Conservation (phyloP, 2,888 invertebrate species). For the Artemia sinica region DNA sequence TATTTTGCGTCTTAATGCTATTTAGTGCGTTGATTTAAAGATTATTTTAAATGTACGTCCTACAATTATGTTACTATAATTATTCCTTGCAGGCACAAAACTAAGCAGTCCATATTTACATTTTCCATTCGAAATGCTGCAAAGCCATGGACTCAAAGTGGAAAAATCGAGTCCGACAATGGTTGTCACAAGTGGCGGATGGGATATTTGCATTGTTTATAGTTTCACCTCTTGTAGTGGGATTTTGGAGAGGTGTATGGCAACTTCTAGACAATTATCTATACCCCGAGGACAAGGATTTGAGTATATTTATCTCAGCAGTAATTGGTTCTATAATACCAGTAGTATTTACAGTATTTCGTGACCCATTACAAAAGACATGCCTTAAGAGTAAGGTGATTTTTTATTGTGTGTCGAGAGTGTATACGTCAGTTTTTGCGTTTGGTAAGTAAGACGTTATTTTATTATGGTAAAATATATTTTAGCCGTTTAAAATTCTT, state of each 20-base stretch:
- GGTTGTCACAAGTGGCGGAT: conserved; percentile 34
- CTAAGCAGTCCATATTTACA: too few species aligned
- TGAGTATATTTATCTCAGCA: conserved; percentile 25
- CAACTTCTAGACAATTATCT: conserved; percentile 44
- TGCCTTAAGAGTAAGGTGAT: conserved; percentile 18
- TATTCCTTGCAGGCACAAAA: too few species aligned
- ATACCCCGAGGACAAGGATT: conserved; percentile 23
- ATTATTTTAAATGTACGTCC: too few species aligned
- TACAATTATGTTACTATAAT: too few species aligned
- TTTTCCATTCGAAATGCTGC: too few species aligned
- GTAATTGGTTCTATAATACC: conserved; percentile 39
- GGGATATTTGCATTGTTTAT: conserved; percentile 49
- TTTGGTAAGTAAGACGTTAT: conserved; percentile 24
- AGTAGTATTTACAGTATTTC: conserved; percentile 39
- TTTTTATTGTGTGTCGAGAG: conserved; percentile 31
- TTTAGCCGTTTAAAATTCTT: too few species aligned
- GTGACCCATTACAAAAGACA: conserved; percentile 31
- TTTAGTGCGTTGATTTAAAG: too few species aligned
- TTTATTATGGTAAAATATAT: conserved; percentile 21
- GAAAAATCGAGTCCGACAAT: too few species aligned
- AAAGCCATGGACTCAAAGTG: too few species aligned
- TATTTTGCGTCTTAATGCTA: too few species aligned
- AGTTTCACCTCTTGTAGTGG: conserved; percentile 61
- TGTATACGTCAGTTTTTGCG: conserved; percentile 56
- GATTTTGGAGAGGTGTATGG: conserved; percentile 76